These are phyloP conservation scores for Notodonta ziczac DNA, from an alignment of 2,888 invertebrate genomes.

Conservation along the genomic window DNA sequence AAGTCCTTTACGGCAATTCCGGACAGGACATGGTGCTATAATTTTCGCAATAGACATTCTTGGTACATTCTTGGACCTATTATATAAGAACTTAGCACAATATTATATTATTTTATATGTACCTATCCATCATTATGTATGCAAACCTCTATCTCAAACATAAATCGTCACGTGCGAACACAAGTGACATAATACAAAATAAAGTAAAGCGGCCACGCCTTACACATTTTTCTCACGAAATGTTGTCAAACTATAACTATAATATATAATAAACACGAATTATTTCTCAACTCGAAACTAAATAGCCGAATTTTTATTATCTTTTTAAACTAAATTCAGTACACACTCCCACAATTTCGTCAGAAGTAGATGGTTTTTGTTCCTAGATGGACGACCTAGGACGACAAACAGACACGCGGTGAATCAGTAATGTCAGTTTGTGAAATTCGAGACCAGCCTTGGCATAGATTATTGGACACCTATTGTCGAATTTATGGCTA, in stretches of 20 bases:
- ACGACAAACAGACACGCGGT: slow-evolving; percentile 48
- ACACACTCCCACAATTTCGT: slow-evolving; percentile 40
- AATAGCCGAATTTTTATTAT: neutral
- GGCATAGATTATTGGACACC: slow-evolving; percentile 62
- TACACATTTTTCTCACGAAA: slow-evolving; percentile 3
- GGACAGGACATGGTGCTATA: too few species aligned
- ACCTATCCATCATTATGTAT: neutral
- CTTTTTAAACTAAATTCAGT: slow-evolving; percentile 1
- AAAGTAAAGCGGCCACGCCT: neutral
- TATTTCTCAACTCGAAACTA: slow-evolving; percentile 6
- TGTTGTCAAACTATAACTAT: neutral
- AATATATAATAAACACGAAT: neutral
- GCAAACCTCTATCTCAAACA: neutral
- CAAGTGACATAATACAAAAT: slow-evolving; percentile 4
- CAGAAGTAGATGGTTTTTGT: slow-evolving; percentile 59
- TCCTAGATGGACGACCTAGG: slow-evolving; percentile 45
- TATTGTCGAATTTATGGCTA: slow-evolving; percentile 39
- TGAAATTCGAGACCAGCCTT: slow-evolving; percentile 68
- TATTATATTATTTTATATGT: too few species aligned
- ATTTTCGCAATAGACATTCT: too few species aligned
- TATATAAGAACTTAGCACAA: too few species aligned
- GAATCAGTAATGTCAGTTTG: slow-evolving; percentile 72
- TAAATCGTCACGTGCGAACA: slow-evolving; percentile 1
- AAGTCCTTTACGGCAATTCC: too few species aligned
- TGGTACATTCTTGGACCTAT: too few species aligned